These are phyloP conservation scores for Drosophila subobscura DNA, from an alignment of 1,140 invertebrate species.

Conservation along the genomic window DNA sequence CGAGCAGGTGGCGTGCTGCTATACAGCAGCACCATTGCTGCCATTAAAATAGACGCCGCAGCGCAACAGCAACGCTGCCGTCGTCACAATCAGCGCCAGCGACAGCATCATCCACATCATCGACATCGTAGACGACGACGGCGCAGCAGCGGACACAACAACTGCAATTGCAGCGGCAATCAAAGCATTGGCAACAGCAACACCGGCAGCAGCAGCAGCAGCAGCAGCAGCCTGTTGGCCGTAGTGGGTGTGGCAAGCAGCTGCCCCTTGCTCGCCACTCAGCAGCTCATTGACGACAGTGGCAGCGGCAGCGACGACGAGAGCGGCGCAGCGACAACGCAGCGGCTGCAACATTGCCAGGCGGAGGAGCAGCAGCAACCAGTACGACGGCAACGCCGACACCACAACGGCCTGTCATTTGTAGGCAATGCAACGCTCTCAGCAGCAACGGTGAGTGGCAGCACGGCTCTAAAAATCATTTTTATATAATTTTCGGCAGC, in stretches of 20 bases:
- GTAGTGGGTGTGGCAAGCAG: constrained; percentile 29
- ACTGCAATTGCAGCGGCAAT: background rate
- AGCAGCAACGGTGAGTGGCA: constrained; percentile 79
- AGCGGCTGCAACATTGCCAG: constrained; percentile 16
- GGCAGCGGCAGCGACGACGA: constrained; percentile 44
- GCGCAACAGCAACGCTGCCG: constrained; percentile 79
- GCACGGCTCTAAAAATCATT: constrained; percentile 13
- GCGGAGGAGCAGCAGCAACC: constrained; percentile 42
- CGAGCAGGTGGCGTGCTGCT: constrained; percentile 71
- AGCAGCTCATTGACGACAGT: constrained; percentile 45
- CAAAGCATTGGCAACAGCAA: background rate
- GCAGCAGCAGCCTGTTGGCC: constrained; percentile 10
- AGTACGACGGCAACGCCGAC: constrained; percentile 53
- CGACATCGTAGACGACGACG: constrained; percentile 79
- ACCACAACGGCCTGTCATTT: constrained; percentile 77
- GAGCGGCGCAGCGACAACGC: constrained; percentile 34
- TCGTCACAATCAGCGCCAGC: constrained; percentile 81
- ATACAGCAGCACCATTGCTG: constrained; percentile 78
- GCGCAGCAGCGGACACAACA: constrained; percentile 24
- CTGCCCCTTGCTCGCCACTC: constrained; percentile 57
- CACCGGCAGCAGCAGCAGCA: background rate
- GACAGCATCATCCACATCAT: constrained; percentile 74
- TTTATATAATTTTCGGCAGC: constrained; percentile 5
- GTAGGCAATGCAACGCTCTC: constrained; percentile 83
- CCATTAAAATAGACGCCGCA: constrained; percentile 82